These are phyloP conservation scores for Tetrapedia diversipes DNA, from an alignment of 2,888 invertebrate genomes.

Conservation along the genomic window DNA sequence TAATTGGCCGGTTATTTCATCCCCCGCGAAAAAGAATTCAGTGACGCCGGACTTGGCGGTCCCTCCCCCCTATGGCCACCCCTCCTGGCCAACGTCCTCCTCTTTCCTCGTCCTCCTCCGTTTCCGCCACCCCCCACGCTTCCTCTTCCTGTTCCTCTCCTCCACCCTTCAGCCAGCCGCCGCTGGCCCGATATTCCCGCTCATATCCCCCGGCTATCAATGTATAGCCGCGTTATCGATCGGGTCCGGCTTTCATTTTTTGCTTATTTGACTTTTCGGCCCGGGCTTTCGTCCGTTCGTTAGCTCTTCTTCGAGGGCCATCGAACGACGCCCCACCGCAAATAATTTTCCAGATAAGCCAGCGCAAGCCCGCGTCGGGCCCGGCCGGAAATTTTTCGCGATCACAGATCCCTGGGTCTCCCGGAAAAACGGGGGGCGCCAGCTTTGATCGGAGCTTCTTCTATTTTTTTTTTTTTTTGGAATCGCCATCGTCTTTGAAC, in stretches of 20 bases:
- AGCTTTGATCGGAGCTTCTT: no score
- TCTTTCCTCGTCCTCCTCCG: constrained; percentile 7
- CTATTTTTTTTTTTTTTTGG: no score
- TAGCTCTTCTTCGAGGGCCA: constrained; percentile 77
- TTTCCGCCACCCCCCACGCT: constrained; percentile 4
- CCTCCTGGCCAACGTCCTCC: constrained; percentile 6
- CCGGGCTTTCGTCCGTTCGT: constrained; percentile 68
- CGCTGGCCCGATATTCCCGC: constrained; percentile 63
- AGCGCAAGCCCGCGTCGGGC: constrained; percentile 25
- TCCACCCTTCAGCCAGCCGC: background rate
- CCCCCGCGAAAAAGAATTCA: constrained; percentile 66
- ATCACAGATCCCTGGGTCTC: no score
- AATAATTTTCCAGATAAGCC: constrained; percentile 70
- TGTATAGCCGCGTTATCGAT: constrained; percentile 74
- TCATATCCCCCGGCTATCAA: constrained; percentile 73
- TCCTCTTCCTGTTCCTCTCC: background rate
- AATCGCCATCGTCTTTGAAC: no score
- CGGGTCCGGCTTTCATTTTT: constrained; percentile 75
- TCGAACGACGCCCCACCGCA: constrained; percentile 71
- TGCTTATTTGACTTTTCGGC: constrained; percentile 77
- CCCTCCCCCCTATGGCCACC: constrained; percentile 15
- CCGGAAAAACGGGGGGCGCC: no score
- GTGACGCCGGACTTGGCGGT: constrained; percentile 66
- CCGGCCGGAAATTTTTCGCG: constrained; percentile 35
- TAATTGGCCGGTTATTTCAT: constrained; percentile 74